Evolutionary conservation across 2,113 vertebrate species (phyloP).

Genomic region (Tichodroma muraria): DNA sequence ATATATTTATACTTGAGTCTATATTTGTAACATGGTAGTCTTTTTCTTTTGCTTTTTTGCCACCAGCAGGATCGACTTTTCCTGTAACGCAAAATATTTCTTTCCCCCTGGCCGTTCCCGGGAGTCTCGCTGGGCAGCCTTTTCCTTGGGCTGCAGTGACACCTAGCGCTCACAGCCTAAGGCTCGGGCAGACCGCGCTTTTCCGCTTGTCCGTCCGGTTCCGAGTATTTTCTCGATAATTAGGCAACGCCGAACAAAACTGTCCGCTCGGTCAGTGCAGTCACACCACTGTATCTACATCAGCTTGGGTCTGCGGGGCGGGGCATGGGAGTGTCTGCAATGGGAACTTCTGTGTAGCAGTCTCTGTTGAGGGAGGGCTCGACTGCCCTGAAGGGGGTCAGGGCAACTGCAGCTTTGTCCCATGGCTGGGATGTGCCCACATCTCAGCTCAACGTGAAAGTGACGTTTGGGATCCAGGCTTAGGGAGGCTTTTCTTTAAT

Average conservation of each 20-base stretch:
- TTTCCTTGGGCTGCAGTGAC: constrained; percentile 25
- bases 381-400: no score
- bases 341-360: no score
- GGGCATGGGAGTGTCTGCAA: not conserved
- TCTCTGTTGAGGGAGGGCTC: not conserved
- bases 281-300: not conserved
- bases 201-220: not conserved
- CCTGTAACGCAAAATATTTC: not conserved
- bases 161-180: not conserved
- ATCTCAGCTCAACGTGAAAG: not conserved
- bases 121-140: not conserved
- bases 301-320: not conserved
- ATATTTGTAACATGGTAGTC: not conserved
- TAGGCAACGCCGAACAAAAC: not conserved
- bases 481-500: not conserved
- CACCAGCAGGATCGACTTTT: not conserved
- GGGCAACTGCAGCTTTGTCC: not conserved
- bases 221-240: not conserved
- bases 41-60: not conserved
- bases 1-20: not conserved
- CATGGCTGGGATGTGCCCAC: rapidly evolving
- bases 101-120: not conserved
- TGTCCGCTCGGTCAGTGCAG: not conserved
- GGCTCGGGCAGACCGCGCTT: not conserved
- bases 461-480: not conserved